A percentile compares a stretch with the other conserved stretches of the same genome.
These are phyloP conservation scores for Nothoprocta perdicaria DNA, from an alignment of 2,113 vertebrate genomes.

Conservation along the genomic window DNA sequence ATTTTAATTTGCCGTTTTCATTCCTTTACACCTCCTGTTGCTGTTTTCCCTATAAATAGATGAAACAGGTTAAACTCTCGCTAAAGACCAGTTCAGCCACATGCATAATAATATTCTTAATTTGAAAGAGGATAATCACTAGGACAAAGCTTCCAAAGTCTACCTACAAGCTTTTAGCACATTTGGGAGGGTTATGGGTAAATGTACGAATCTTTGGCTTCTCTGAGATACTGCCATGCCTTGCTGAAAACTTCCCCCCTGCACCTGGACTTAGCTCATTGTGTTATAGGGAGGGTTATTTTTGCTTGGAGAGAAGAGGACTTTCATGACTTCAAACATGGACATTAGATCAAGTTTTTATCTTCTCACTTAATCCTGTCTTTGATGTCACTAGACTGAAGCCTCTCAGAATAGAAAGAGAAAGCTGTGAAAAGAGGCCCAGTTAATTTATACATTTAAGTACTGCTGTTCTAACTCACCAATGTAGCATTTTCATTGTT, in stretches of 20 bases:
- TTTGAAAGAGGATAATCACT: slow-evolving; percentile 65
- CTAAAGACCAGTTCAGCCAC: slow-evolving; percentile 60
- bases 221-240: slow-evolving; percentile 25
- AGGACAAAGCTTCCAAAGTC: slow-evolving; percentile 65
- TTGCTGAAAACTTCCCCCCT: not conserved
- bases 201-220: slow-evolving; percentile 48
- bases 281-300: slow-evolving; percentile 74
- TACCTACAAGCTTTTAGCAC: slow-evolving; percentile 64
- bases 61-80: slow-evolving; percentile 68
- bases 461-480: slow-evolving; percentile 77
- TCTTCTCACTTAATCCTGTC: slow-evolving; percentile 87
- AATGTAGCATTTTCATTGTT: slow-evolving; percentile 79
- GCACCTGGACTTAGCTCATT: slow-evolving; percentile 80
- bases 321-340: slow-evolving; percentile 93
- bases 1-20: slow-evolving; percentile 1
- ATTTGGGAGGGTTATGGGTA: slow-evolving; percentile 58
- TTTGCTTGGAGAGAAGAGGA: slow-evolving; percentile 73
- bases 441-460: slow-evolving; percentile 85
- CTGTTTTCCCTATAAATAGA: not conserved
- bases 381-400: slow-evolving; percentile 91
- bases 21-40: not conserved
- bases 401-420: slow-evolving; percentile 85
- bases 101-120: slow-evolving; percentile 9
- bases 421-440: slow-evolving; percentile 82
- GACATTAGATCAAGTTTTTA: slow-evolving; percentile 89